Evolutionary conservation across 1,140 invertebrate genomes (phyloP).

Genomic region (Laupala kohalensis): DNA sequence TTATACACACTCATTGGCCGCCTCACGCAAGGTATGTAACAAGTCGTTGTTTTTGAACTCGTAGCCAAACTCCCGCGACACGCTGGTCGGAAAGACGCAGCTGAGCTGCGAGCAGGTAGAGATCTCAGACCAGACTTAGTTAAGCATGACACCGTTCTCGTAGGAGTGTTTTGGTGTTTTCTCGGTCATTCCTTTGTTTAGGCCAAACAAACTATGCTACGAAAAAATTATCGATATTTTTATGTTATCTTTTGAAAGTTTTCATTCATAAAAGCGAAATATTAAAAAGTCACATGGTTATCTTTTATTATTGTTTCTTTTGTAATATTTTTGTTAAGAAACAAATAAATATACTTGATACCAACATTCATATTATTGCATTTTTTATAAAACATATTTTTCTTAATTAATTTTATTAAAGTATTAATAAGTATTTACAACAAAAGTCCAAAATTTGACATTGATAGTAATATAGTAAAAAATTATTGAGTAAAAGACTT

Average conservation of each 20-base stretch:
- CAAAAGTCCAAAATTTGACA: no score
- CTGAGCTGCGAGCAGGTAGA: background rate
- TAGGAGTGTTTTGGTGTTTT: background rate
- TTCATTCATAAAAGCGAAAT: no score
- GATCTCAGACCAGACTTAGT: background rate
- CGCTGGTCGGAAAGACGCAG: background rate
- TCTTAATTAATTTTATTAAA: background rate
- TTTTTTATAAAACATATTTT: background rate
- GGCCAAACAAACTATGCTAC: no score
- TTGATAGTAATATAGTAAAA: no score
- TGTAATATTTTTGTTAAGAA: background rate
- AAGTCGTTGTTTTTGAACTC: background rate
- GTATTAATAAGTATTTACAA: no score
- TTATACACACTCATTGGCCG: background rate
- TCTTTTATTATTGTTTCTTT: no score
- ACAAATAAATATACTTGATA: no score
- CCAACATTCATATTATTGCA: no score
- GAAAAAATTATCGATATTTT: no score
- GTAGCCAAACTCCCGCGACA: background rate
- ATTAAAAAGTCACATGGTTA: background rate
- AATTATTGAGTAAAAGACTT: no score
- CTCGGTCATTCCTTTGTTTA: background rate
- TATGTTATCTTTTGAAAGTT: no score
- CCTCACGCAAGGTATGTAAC: background rate
- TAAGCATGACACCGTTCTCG: background rate